Percentiles rank a stretch among this genome's conserved stretches.
phyloP scores from a whole-genome alignment of 2,797 vertebrate species.

The Gymnopithys bicolor region DNA sequence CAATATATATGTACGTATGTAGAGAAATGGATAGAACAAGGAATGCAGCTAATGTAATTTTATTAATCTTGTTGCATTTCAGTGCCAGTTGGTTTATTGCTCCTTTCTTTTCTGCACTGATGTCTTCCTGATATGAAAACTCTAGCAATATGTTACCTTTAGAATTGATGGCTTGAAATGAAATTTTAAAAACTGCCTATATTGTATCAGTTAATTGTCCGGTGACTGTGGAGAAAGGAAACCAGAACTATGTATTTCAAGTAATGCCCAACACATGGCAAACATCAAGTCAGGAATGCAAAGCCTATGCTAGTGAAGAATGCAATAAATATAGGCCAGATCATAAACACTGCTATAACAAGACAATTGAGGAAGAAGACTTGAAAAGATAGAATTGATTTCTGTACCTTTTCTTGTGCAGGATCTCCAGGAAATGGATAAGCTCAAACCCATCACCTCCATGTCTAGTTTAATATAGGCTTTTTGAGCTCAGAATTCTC shows the following conservation, averaged over 20 bases:
- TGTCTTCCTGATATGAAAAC: neutral
- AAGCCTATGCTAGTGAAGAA: conserved; percentile 61
- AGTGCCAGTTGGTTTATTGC: neutral
- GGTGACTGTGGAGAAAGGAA: conserved; percentile 36
- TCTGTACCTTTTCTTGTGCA: conserved; percentile 28
- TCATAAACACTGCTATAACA: conserved; percentile 71
- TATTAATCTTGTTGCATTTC: neutral
- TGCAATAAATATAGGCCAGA: conserved; percentile 71
- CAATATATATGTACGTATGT: neutral
- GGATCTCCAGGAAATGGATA: conserved; percentile 18
- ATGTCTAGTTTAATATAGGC: neutral
- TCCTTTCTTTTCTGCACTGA: neutral
- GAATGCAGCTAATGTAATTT: neutral
- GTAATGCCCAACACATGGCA: conserved; percentile 73
- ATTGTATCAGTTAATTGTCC: conserved; percentile 45
- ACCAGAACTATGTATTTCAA: conserved; percentile 66
- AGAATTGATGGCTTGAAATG: neutral
- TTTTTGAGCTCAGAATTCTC: neutral
- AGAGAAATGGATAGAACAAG: neutral
- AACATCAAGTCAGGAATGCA: conserved; percentile 72
- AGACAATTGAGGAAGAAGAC: conserved; percentile 55
- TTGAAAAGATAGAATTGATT: conserved; percentile 61
- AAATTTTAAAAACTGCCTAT: conserved; percentile 24
- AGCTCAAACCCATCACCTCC: neutral
- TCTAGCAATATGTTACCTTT: neutral